Evolutionary conservation across 2,888 invertebrate species (phyloP).

Genomic region (Chrysodeixis includens): DNA sequence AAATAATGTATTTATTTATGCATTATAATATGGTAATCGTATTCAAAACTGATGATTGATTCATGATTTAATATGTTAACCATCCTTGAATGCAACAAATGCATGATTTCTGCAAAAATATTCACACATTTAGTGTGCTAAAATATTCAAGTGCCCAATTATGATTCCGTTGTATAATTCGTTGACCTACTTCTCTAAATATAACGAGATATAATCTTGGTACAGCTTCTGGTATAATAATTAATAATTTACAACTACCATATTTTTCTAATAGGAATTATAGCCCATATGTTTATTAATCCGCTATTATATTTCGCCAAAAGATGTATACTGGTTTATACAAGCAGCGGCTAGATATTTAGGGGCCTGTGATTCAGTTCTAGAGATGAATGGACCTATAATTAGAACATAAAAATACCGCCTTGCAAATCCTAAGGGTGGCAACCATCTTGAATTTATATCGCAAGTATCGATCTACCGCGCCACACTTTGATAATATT

Average conservation of each 20-base stretch:
- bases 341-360: conserved; percentile 6
- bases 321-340: background rate
- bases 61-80: background rate
- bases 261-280: background rate
- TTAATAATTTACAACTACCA: conserved; percentile 7
- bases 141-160: conserved; percentile 19
- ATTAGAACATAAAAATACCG: conserved; percentile 66
- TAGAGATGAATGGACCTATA: conserved; percentile 63
- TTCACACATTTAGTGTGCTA: background rate
- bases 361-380: conserved; percentile 36
- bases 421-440: conserved; percentile 54
- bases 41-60: background rate
- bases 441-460: conserved; percentile 83
- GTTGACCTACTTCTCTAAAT: conserved; percentile 44
- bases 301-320: background rate
- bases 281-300: conserved; percentile 32
- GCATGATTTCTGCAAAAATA: background rate
- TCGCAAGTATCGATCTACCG: conserved; percentile 74
- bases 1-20: background rate
- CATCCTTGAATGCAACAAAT: background rate
- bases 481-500: conserved; percentile 40
- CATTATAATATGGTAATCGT: background rate
- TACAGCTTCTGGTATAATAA: conserved; percentile 5
- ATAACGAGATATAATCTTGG: conserved; percentile 30
- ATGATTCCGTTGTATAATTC: conserved; percentile 20